Percentiles rank a stretch among this genome's conserved stretches.
These are phyloP conservation scores for Drosophila willistoni DNA, from an alignment of 1,140 invertebrate species.

Conservation along the genomic window DNA sequence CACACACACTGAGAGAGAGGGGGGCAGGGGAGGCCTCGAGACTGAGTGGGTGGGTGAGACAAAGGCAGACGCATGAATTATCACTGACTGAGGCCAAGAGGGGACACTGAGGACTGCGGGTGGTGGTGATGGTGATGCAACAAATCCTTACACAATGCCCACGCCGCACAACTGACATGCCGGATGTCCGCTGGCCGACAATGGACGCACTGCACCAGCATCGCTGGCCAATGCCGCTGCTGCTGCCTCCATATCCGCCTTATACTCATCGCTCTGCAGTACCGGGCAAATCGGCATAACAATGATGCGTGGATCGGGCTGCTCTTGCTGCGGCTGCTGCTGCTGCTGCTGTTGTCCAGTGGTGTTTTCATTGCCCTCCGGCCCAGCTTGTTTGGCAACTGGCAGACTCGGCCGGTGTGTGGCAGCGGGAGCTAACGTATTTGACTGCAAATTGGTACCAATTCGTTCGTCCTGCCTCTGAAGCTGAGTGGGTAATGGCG, in stretches of 20 bases:
- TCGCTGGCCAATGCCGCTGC: conserved; percentile 46
- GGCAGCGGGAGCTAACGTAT: conserved; percentile 75
- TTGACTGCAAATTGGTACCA: conserved; percentile 63
- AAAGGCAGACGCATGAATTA: conserved; percentile 57
- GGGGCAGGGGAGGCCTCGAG: neutral
- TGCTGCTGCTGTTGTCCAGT: conserved; percentile 23
- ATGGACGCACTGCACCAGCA: conserved; percentile 58
- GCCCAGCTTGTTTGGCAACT: conserved; percentile 39
- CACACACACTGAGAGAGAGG: conserved; percentile 29
- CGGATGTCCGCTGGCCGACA: conserved; percentile 79
- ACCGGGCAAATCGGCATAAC: conserved; percentile 76
- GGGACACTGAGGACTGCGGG: neutral
- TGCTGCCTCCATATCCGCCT: conserved; percentile 74
- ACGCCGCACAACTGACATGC: conserved; percentile 80
- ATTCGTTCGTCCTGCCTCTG: conserved; percentile 68
- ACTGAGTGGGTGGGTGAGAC: neutral
- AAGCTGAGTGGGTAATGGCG: conserved; percentile 63
- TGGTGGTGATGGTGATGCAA: conserved; percentile 32
- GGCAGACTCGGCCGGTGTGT: conserved; percentile 84
- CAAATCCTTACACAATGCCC: conserved; percentile 82
- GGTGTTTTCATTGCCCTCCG: neutral
- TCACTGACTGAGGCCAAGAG: conserved; percentile 38
- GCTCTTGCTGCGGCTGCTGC: conserved; percentile 38
- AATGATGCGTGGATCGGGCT: conserved; percentile 74
- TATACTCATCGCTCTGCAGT: conserved; percentile 72